Evolutionary conservation across 2,113 vertebrate species (phyloP).

Genomic region (Dasyornis broadbenti): DNA sequence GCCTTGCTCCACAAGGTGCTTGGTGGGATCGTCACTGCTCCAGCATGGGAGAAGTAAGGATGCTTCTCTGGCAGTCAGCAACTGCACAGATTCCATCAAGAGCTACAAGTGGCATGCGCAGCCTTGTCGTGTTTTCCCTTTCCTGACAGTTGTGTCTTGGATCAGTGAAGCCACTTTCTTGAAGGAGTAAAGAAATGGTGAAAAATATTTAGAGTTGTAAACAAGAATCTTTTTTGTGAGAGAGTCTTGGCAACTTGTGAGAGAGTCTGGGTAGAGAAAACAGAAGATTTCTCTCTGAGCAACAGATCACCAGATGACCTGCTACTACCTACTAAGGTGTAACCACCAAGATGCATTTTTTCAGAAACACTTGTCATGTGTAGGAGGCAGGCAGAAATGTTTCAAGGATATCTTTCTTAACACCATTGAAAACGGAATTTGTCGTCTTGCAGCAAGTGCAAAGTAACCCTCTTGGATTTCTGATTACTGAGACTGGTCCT

Average conservation of each 20-base stretch:
- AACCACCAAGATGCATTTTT: neutral
- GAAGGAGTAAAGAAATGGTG: neutral
- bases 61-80: neutral
- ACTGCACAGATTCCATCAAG: neutral
- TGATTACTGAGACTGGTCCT: neutral
- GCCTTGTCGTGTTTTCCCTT: neutral
- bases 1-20: fast-evolving
- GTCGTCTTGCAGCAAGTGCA: neutral
- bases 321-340: neutral
- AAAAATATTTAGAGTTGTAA: neutral
- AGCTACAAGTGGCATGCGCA: neutral
- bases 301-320: neutral
- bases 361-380: neutral
- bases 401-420: neutral
- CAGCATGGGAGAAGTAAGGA: neutral
- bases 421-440: neutral
- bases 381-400: neutral
- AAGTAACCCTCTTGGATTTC: neutral
- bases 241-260: neutral
- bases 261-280: neutral
- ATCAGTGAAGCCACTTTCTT: neutral
- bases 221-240: neutral
- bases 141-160: neutral
- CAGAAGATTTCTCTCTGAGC: neutral
- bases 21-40: neutral